These are phyloP conservation scores for Chironomus riparius DNA, from an alignment of 2,888 invertebrate species.

Conservation along the genomic window DNA sequence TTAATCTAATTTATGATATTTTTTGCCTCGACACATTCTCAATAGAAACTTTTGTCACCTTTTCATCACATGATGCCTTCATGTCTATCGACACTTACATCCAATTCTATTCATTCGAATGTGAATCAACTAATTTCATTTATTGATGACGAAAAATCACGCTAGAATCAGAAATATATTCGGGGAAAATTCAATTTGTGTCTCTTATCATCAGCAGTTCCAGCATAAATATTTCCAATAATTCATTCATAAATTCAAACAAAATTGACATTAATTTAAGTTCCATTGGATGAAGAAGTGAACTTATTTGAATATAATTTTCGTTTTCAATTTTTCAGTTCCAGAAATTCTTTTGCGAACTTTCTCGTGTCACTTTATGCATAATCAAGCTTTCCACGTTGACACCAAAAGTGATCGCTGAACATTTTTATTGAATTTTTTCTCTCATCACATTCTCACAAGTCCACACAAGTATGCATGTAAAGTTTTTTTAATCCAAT, in stretches of 20 bases:
- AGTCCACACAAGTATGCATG: background rate
- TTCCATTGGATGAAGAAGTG: background rate
- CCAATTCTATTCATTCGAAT: background rate
- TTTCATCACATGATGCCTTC: background rate
- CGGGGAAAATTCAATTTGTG: background rate
- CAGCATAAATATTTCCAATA: background rate
- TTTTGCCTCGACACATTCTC: background rate
- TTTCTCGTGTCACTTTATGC: no score
- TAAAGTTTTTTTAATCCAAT: background rate
- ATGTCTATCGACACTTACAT: background rate
- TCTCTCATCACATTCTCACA: background rate
- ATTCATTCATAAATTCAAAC: no score
- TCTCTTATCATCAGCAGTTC: no score
- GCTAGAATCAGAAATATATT: background rate
- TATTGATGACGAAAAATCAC: constrained; percentile 3
- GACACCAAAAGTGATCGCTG: background rate
- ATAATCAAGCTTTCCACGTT: no score
- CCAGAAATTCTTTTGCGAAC: no score
- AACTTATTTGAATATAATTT: no score
- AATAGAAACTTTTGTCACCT: background rate
- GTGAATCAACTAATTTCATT: constrained; percentile 1
- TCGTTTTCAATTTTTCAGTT: no score
- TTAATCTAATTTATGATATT: background rate
- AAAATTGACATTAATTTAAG: no score
- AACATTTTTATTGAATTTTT: background rate